Evolutionary conservation across 2,888 invertebrate genomes (phyloP).

Genomic region (Ochropleura plecta): DNA sequence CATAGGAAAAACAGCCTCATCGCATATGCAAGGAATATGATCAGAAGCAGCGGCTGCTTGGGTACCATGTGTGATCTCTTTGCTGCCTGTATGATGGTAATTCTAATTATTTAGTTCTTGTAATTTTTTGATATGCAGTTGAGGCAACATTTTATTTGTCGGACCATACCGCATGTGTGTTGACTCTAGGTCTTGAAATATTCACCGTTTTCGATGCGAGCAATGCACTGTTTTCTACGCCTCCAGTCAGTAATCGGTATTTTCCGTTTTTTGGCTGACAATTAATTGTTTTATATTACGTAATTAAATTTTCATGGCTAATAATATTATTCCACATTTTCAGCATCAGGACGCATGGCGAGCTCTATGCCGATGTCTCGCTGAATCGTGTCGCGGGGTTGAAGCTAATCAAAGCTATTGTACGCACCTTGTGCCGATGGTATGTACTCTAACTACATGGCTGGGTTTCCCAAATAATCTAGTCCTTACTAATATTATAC

Average conservation of each 20-base stretch:
- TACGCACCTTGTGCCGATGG: slow-evolving; percentile 82
- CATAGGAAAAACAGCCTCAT: slow-evolving; percentile 66
- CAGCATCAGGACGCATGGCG: slow-evolving; percentile 83
- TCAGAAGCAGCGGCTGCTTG: slow-evolving; percentile 83
- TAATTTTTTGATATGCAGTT: neutral
- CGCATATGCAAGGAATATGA: slow-evolving; percentile 77
- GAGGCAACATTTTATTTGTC: neutral
- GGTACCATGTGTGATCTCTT: slow-evolving; percentile 79
- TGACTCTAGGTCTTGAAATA: neutral
- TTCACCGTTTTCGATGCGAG: neutral
- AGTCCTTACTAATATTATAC: too few relatives aligned
- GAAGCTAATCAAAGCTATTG: slow-evolving; percentile 81
- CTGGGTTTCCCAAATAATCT: neutral
- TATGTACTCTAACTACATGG: slow-evolving; percentile 63
- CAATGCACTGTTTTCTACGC: neutral
- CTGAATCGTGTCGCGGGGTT: slow-evolving; percentile 76
- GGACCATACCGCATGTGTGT: neutral
- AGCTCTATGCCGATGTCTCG: slow-evolving; percentile 81
- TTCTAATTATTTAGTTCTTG: slow-evolving; percentile 20
- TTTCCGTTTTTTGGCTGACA: neutral
- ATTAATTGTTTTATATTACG: neutral
- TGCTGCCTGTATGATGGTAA: slow-evolving; percentile 79
- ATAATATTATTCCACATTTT: slow-evolving; percentile 34
- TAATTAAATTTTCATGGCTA: neutral
- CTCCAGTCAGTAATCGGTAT: neutral